phyloP scores from a whole-genome alignment of 1,140 invertebrate species.

The Drosophila leontia region DNA sequence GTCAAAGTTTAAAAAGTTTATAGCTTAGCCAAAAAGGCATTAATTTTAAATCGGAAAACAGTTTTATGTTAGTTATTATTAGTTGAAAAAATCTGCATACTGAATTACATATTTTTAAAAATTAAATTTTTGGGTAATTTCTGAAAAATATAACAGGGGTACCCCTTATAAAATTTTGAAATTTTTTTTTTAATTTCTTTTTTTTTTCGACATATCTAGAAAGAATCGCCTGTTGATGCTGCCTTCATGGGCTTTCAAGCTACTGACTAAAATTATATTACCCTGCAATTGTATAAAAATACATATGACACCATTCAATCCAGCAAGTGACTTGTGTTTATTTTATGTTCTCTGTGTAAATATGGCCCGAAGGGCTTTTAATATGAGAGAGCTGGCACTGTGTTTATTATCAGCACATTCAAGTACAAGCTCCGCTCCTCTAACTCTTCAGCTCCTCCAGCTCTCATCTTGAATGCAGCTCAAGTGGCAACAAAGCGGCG shows the following conservation, averaged over 20 bases:
- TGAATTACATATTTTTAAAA: no score
- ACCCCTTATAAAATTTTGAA: no score
- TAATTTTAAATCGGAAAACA: no score
- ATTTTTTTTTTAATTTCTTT: no score
- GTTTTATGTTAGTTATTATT: no score
- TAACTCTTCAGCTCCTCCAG: not conserved
- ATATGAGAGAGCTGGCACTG: constrained; percentile 14
- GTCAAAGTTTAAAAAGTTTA: no score
- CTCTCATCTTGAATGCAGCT: constrained; percentile 11
- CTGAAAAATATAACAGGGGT: no score
- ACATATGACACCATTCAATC: constrained; percentile 1
- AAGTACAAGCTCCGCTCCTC: constrained; percentile 15
- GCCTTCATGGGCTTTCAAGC: not conserved
- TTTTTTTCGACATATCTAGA: no score
- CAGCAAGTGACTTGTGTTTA: not conserved
- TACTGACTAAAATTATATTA: not conserved
- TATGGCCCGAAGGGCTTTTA: not conserved
- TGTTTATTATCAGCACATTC: constrained; percentile 19
- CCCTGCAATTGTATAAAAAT: not conserved
- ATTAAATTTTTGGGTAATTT: no score
- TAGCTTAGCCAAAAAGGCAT: no score
- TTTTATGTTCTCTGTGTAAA: constrained; percentile 7
- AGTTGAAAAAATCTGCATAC: no score
- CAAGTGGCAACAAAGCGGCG: constrained; percentile 43
- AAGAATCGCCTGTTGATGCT: no score